Base-by-base conservation (phyloP, 2,113 vertebrate genomes). In the Lepidothrix coronata region DNA sequence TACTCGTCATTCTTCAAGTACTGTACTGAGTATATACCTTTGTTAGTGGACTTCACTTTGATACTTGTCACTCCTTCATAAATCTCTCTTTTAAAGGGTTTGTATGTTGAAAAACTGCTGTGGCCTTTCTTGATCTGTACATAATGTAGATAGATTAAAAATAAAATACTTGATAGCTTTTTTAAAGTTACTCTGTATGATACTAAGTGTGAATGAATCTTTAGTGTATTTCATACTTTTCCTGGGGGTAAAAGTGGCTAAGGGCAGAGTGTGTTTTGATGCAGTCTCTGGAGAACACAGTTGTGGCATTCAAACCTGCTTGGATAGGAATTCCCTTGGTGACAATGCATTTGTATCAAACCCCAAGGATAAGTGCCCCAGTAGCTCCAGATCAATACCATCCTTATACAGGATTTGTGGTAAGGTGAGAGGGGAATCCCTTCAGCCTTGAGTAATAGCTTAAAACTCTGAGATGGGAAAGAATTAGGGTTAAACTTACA, bases 101-200 rank as follows among this genome's bases (percentile, higher is more conserved):
- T 97, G 97, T 98, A 98, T 97, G 97, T 98, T 98, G 96, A 97
- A 98, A 98, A 98, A 98, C 98, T 98, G 98, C 97, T 98, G 98
- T 98, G 98, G 98, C 98, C 98, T 98, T 98, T 98, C 96, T 98
- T 94, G 97, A 98, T 88, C 91, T 98, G 98, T 98, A 98, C 96
- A 98, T 98, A 98, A 93, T 98, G 98, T 98, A 98, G 98, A 98
- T 98, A 98, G 97, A 68, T 72, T 91, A 96, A 97, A 97, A 98
- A 98, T 98, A 98, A 98, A 98, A 94, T 93, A 96, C 97, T 98
- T 98, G 96, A 96, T 98, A 98, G 98, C 96, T 96, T 98, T 98
- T 96, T 93, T 94, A 97, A 98, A 97, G 89, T 97, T 93, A 95
- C 66, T 95, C 84, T 44, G 43, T 43, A 13, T 33, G 14, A 35